Evolutionary conservation across 1,140 invertebrate genomes (phyloP).

Genomic region (Amyelois transitella): DNA sequence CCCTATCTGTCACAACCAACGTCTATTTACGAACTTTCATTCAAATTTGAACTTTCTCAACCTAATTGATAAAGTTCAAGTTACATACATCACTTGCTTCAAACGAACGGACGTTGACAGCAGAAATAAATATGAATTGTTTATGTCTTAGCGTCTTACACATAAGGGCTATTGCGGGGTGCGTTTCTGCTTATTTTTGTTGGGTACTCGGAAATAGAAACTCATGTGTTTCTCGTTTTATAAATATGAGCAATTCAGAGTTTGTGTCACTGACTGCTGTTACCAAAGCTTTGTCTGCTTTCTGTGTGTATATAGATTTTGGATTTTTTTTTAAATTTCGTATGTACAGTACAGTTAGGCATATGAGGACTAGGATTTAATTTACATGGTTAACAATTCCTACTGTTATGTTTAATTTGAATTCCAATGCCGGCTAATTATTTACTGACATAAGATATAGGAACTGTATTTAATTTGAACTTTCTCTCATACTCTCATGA

Average conservation of each 20-base stretch:
- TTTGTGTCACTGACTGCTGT: neutral
- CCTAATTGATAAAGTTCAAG: neutral
- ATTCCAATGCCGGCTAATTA: too few species aligned
- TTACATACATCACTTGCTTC: neutral
- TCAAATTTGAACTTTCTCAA: neutral
- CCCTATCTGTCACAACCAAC: slow-evolving; percentile 36
- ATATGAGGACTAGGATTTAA: too few species aligned
- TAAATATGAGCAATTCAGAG: neutral
- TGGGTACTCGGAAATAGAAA: neutral
- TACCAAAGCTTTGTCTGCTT: neutral
- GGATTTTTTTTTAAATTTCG: neutral
- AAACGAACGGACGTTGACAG: neutral
- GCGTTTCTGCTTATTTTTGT: neutral
- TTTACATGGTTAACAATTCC: too few species aligned
- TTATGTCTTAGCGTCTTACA: neutral
- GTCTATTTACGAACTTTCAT: neutral
- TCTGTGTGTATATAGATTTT: neutral
- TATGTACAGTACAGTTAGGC: too few species aligned
- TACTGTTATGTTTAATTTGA: too few species aligned
- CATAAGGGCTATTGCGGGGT: neutral
- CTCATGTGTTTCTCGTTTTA: neutral
- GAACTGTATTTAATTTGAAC: too few species aligned
- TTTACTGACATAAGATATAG: too few species aligned
- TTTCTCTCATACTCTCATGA: too few species aligned
- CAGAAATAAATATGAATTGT: neutral